Percentiles rank a stretch among this genome's conserved stretches.
Conservation (phyloP, 2,797 vertebrate species). For the Crossoptilon crossoptilon region DNA sequence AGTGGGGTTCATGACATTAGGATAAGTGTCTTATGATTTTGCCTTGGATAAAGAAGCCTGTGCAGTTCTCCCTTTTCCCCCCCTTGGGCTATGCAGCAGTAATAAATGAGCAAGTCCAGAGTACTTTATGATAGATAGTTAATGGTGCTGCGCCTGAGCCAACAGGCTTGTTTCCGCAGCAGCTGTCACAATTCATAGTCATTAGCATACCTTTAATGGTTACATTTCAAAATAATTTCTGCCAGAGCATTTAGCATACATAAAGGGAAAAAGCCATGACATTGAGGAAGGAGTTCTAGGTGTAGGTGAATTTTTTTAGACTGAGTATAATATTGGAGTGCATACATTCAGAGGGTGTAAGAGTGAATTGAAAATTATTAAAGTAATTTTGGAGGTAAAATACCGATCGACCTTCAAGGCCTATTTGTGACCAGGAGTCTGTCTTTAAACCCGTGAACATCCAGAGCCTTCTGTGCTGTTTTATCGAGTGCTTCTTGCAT, state of each 20-base stretch:
- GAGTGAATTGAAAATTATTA: background rate
- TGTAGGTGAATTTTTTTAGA: conserved; percentile 59
- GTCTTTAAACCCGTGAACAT: background rate
- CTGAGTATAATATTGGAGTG: background rate
- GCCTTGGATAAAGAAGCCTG: conserved; percentile 73
- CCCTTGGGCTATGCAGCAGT: conserved; percentile 73
- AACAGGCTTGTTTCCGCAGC: conserved; percentile 76
- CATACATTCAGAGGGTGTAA: background rate
- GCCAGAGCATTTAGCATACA: conserved; percentile 54
- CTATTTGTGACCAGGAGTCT: background rate
- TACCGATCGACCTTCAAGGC: background rate
- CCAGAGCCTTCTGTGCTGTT: background rate
- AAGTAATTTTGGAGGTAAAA: background rate
- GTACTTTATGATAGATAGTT: conserved; percentile 77
- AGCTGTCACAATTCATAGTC: conserved; percentile 79
- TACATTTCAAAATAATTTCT: conserved; percentile 77
- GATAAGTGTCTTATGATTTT: conserved; percentile 78
- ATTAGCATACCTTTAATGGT: conserved; percentile 82
- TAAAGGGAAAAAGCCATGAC: conserved; percentile 50
- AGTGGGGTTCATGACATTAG: conserved; percentile 81
- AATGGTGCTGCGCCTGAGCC: conserved; percentile 77
- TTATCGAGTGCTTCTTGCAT: background rate
- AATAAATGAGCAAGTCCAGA: conserved; percentile 79
- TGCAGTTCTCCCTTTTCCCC: conserved; percentile 59
- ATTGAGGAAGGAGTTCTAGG: conserved; percentile 52